A percentile compares a stretch with the other conserved stretches of the same genome.
Evolutionary conservation across 1,140 invertebrate species (phyloP).

Genomic region (Polyergus mexicanus): DNA sequence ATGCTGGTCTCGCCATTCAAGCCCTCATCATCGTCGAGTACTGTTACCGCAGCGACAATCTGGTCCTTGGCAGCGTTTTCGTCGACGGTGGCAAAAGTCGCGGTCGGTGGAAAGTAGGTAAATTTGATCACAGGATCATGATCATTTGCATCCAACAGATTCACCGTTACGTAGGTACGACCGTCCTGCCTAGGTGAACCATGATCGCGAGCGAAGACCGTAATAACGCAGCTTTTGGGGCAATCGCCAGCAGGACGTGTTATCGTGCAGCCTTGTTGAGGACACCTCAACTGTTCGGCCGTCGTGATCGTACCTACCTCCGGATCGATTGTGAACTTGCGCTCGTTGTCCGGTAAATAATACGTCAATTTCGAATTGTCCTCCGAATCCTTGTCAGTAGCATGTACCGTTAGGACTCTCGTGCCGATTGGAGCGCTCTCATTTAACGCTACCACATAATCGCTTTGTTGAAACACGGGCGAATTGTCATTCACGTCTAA

Average conservation of each 20-base stretch:
- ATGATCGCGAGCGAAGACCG: conserved; percentile 97
- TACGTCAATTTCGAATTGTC: conserved; percentile 97
- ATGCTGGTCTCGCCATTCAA: conserved; percentile 95
- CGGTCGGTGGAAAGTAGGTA: conserved; percentile 94
- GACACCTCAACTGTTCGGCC: conserved; percentile 92
- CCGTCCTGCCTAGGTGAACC: conserved; percentile 96
- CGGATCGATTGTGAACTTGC: conserved; percentile 95
- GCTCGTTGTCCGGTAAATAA: conserved; percentile 93
- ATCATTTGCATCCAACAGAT: conserved; percentile 97
- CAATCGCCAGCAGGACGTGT: conserved; percentile 88
- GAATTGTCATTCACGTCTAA: conserved; percentile 98
- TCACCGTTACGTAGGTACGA: conserved; percentile 97
- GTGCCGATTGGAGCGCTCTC: conserved; percentile 97
- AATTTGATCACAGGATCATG: conserved; percentile 97
- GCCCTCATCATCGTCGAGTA: conserved; percentile 96
- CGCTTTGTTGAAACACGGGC: conserved; percentile 96
- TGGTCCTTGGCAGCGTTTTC: conserved; percentile 96
- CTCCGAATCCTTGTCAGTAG: conserved; percentile 96
- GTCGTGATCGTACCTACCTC: conserved; percentile 95
- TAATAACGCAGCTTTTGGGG: conserved; percentile 97
- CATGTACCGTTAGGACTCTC: conserved; percentile 94
- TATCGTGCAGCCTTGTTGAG: conserved; percentile 89
- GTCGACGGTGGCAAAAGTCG: conserved; percentile 94
- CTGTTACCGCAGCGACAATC: conserved; percentile 97
- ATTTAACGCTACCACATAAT: conserved; percentile 96